These are phyloP conservation scores for Henicopernis longicauda DNA, from an alignment of 2,113 vertebrate species.

Conservation along the genomic window DNA sequence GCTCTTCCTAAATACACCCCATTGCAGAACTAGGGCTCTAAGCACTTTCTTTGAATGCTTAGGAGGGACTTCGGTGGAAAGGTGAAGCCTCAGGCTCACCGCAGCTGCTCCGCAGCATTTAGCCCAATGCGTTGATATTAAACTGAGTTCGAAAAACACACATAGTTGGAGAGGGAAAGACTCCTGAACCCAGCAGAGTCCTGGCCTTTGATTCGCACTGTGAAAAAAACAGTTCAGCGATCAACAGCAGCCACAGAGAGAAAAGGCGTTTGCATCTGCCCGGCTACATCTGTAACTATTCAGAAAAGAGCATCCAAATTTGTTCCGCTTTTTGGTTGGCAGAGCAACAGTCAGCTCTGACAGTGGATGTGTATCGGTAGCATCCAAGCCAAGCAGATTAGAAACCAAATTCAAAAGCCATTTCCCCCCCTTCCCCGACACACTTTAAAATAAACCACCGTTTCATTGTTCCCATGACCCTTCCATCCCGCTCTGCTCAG, in stretches of 20 bases:
- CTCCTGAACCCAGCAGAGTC: neutral
- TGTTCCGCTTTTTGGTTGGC: neutral
- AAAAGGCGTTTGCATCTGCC: neutral
- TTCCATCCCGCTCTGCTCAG: neutral
- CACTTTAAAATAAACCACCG: neutral
- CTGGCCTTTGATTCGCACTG: neutral
- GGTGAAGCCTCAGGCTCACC: neutral
- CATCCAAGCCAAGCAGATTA: neutral
- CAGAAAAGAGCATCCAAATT: neutral
- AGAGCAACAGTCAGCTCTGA: neutral
- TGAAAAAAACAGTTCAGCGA: neutral
- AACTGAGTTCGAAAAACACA: neutral
- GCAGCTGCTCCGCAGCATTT: neutral
- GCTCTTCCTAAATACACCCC: neutral
- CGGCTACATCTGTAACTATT: neutral
- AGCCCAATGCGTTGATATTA: fast-evolving
- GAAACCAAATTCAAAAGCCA: neutral
- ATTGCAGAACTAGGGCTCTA: neutral
- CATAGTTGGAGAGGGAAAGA: neutral
- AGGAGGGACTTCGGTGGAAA: neutral
- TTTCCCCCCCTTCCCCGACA: neutral
- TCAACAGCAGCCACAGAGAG: neutral
- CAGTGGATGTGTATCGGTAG: neutral
- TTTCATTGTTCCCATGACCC: neutral
- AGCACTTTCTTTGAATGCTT: neutral